Conservation (phyloP, 1,140 invertebrate genomes). For the Diachasma alloeum region DNA sequence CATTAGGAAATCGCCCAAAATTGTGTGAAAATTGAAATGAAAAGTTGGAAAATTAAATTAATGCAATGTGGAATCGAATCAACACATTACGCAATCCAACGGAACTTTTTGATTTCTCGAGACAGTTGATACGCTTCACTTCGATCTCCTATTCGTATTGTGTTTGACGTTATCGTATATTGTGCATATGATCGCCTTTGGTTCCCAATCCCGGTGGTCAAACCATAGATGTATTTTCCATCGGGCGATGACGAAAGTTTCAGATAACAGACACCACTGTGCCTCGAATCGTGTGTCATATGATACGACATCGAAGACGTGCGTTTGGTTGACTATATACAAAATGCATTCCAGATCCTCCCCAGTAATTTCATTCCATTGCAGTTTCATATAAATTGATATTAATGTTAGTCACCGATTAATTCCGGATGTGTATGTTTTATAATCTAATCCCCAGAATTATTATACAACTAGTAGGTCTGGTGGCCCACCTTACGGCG, state of each 20-base stretch:
- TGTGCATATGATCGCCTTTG: background rate
- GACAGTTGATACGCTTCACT: background rate
- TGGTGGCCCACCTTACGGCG: too few relatives aligned
- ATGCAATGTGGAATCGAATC: background rate
- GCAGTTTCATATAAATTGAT: background rate
- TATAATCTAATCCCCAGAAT: too few relatives aligned
- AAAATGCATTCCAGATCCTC: background rate
- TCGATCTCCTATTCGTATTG: background rate
- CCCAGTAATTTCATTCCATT: background rate
- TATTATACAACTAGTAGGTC: too few relatives aligned
- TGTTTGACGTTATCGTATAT: background rate
- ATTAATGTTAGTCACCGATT: background rate
- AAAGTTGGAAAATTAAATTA: background rate
- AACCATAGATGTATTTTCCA: background rate
- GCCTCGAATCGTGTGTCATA: background rate
- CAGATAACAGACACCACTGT: background rate
- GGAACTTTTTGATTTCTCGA: background rate
- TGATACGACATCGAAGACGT: background rate
- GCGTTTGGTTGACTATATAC: conserved; percentile 33
- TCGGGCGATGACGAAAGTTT: background rate
- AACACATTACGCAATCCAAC: background rate
- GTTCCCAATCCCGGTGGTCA: background rate
- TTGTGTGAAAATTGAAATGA: background rate
- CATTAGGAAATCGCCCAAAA: background rate
- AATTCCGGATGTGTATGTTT: too few relatives aligned